phyloP scores from a whole-genome alignment of 53 echinoderm and acorn worm species.

The Patiria pectinifera region DNA sequence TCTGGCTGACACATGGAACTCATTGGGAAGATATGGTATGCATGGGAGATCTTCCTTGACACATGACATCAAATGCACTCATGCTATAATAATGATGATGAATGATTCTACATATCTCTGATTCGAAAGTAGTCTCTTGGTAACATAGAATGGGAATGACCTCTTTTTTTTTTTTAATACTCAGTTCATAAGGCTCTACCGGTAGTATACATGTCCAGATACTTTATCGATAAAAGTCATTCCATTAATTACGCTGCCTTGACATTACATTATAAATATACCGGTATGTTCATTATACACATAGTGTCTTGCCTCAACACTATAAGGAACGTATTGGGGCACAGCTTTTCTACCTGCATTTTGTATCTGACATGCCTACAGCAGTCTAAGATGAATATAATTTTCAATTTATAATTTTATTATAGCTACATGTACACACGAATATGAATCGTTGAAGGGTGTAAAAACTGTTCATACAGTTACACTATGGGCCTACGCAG shows the following conservation, averaged over 20 bases:
- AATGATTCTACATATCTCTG: not conserved
- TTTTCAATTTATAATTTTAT: not conserved
- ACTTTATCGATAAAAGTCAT: not conserved
- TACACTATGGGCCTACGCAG: too few relatives aligned
- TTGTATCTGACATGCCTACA: not conserved
- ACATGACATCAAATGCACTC: not conserved
- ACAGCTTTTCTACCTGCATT: not conserved
- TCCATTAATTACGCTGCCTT: too few relatives aligned
- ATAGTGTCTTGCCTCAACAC: too few relatives aligned
- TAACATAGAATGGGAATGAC: not conserved
- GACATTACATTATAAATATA: too few relatives aligned
- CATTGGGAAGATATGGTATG: not conserved
- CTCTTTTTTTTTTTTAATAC: not conserved
- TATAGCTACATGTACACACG: not conserved
- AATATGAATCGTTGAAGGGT: too few relatives aligned
- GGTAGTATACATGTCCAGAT: not conserved
- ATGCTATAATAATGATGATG: not conserved
- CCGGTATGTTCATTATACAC: too few relatives aligned
- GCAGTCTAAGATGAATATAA: not conserved
- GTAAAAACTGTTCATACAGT: too few relatives aligned
- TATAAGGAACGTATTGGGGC: too few relatives aligned
- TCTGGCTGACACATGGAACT: not conserved
- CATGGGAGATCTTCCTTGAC: not conserved
- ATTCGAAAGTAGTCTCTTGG: not conserved
- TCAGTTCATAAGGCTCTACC: too few relatives aligned